Evolutionary conservation across 1,140 invertebrate genomes (phyloP).

Genomic region (Aphelinus certus): DNA sequence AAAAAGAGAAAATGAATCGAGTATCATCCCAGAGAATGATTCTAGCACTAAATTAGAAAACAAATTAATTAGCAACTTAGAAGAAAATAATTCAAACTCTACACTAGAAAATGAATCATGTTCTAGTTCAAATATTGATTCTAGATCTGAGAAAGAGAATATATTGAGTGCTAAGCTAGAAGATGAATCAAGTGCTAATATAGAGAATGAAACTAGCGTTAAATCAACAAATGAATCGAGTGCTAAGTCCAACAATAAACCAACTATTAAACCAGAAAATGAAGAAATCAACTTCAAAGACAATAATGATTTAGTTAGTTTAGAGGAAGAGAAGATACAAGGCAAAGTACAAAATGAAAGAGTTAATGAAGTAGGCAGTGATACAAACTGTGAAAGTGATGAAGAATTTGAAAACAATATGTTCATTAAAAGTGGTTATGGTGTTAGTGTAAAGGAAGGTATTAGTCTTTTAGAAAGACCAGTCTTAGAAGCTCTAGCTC

Average conservation of each 20-base stretch:
- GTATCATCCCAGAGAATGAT: neutral
- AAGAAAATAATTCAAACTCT: too few relatives aligned
- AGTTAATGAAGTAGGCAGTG: conserved; percentile 24
- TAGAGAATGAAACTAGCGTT: too few relatives aligned
- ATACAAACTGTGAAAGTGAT: conserved; percentile 35
- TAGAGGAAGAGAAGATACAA: conserved; percentile 16
- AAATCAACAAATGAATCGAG: too few relatives aligned
- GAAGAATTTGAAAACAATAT: conserved; percentile 25
- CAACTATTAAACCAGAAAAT: too few relatives aligned
- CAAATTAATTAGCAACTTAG: too few relatives aligned
- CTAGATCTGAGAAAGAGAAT: too few relatives aligned
- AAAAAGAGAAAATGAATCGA: neutral
- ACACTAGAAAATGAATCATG: too few relatives aligned
- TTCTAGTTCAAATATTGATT: too few relatives aligned
- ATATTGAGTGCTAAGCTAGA: too few relatives aligned
- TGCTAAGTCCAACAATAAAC: too few relatives aligned
- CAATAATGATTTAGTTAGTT: conserved; percentile 23
- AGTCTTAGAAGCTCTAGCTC: conserved; percentile 58
- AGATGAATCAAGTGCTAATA: too few relatives aligned
- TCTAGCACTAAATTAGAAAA: too few relatives aligned
- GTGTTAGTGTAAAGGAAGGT: conserved; percentile 56
- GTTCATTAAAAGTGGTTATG: conserved; percentile 38
- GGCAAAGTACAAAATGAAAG: conserved; percentile 37
- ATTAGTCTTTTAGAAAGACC: conserved; percentile 61
- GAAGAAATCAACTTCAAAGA: conserved; percentile 15